Conservation (phyloP, 2,113 vertebrate species). For the Myiozetetes cayanensis region DNA sequence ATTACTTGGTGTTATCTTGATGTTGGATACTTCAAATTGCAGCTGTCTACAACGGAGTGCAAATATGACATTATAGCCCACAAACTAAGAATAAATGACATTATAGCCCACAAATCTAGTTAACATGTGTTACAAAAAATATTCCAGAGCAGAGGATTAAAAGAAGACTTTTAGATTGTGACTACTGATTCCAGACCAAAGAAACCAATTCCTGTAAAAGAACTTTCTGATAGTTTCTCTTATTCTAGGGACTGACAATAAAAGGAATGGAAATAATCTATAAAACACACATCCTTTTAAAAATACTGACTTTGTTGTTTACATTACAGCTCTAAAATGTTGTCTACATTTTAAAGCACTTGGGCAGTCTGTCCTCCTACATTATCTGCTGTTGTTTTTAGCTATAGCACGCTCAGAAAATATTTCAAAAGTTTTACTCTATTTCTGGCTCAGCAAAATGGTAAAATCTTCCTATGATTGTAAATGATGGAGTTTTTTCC, state of each 20-base stretch:
- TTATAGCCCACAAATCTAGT: background rate
- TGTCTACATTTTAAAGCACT: background rate
- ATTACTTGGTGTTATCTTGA: background rate
- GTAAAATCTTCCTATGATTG: slow-evolving; percentile 5
- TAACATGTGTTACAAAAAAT: background rate
- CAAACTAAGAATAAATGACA: background rate
- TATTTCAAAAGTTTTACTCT: background rate
- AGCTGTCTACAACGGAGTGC: background rate
- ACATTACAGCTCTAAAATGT: background rate
- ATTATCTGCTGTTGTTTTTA: background rate
- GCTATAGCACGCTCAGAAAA: background rate
- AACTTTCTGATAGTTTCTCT: background rate
- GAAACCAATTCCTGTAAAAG: background rate
- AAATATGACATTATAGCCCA: background rate
- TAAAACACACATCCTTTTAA: background rate
- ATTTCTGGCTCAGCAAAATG: slow-evolving; percentile 10
- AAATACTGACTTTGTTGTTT: slow-evolving; percentile 23
- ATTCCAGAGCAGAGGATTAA: background rate
- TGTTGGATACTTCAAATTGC: background rate
- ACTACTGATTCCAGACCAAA: background rate
- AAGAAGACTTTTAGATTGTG: background rate
- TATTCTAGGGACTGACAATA: background rate
- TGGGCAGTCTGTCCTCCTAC: slow-evolving; percentile 14
- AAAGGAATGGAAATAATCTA: background rate
- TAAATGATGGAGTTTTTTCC: background rate